Percentiles rank a stretch among this genome's conserved stretches.
These are phyloP conservation scores for Lycocerus yunnanus DNA, from an alignment of 2,888 invertebrate species.

Conservation along the genomic window DNA sequence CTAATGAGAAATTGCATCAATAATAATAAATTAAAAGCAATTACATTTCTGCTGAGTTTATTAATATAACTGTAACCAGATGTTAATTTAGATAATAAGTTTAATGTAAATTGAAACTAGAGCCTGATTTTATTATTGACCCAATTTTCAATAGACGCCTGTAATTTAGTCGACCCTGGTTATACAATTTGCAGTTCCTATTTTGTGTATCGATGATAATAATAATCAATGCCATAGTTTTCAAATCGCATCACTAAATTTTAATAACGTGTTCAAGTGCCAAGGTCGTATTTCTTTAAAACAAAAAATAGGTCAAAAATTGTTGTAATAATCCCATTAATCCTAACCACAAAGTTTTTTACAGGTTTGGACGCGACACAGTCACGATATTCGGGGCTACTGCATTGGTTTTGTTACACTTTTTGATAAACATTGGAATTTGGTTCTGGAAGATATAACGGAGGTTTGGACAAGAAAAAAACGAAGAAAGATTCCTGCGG, in stretches of 20 bases:
- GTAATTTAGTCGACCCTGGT: constrained; percentile 23
- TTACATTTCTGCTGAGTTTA: not conserved
- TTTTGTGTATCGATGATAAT: constrained; percentile 8
- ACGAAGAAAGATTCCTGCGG: constrained; percentile 64
- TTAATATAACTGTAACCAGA: not conserved
- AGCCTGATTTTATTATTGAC: constrained; percentile 3
- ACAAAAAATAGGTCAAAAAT: constrained; percentile 12
- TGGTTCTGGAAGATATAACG: constrained; percentile 80
- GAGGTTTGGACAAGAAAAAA: constrained; percentile 77
- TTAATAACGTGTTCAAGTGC: constrained; percentile 10
- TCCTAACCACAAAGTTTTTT: constrained; percentile 21
- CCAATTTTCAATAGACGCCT: constrained; percentile 7
- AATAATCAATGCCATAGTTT: constrained; percentile 17
- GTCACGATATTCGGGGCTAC: constrained; percentile 73
- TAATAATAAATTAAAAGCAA: not conserved
- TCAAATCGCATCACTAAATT: constrained; percentile 20
- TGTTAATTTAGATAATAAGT: constrained; percentile 1
- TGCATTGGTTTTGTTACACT: constrained; percentile 79
- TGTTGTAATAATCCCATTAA: not conserved
- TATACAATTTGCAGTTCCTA: constrained; percentile 12
- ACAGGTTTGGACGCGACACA: constrained; percentile 77
- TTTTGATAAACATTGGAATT: constrained; percentile 94
- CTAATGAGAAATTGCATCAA: not conserved
- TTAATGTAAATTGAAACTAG: not conserved
- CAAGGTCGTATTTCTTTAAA: constrained; percentile 7